Conservation (phyloP, 2,888 invertebrate genomes). For the Zygothrica quintamaculata region DNA sequence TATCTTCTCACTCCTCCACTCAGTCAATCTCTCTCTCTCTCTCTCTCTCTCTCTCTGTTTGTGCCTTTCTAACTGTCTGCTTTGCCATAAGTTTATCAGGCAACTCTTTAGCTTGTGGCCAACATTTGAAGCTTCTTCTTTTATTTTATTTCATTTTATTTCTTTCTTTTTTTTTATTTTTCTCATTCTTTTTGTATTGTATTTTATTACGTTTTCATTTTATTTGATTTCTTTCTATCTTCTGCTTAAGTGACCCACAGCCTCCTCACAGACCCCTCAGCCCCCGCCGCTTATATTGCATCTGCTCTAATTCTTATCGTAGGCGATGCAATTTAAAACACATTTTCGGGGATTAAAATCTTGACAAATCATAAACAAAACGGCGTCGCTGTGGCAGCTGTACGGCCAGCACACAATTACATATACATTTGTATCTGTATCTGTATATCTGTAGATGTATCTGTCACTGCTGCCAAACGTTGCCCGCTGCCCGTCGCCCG, state of each 20-base stretch:
- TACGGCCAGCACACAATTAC: conserved; percentile 47
- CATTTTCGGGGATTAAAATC: conserved; percentile 69
- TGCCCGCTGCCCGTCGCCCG: conserved; percentile 17
- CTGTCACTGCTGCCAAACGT: conserved; percentile 16
- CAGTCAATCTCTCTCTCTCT: background rate
- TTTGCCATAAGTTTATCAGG: background rate
- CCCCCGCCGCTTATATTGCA: background rate
- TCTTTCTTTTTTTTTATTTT: no score
- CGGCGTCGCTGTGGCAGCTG: conserved; percentile 42
- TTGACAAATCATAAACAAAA: conserved; percentile 79
- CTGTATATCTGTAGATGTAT: conserved; percentile 28
- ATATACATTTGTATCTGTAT: conserved; percentile 50
- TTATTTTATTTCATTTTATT: no score
- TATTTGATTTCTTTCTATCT: conserved; percentile 5
- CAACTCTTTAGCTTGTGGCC: conserved; percentile 40
- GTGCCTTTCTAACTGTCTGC: no score
- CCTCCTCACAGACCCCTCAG: background rate
- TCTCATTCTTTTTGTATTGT: no score
- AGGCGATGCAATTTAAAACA: conserved; percentile 70
- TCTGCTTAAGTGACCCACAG: background rate
- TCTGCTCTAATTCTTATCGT: conserved; percentile 46
- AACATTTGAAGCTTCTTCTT: conserved; percentile 24
- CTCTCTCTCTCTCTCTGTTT: background rate
- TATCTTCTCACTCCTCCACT: background rate
- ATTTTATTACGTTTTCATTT: background rate